Base-by-base conservation (phyloP, 2,797 vertebrate species). In the Sebastes minor region DNA sequence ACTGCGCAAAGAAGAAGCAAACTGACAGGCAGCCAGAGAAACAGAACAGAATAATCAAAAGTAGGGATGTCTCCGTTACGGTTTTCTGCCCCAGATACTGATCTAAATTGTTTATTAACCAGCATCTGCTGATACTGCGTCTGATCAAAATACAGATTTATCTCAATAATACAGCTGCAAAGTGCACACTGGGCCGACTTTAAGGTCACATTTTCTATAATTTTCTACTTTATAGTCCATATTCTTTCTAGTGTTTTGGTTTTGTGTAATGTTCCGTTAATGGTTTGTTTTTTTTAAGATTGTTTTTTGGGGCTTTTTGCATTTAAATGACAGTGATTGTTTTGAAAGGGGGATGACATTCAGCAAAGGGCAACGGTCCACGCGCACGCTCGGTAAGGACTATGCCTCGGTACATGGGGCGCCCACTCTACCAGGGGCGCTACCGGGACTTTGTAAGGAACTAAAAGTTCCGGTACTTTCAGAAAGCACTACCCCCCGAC, bases 1-100 rank as follows among this genome's bases (percentile, higher is more conserved):
- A 76, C 63, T 23, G 55, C 65, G 63, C 61, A 32, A 81, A 65
- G 69, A 78, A 78, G 55, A 83, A 74, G 59, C 73, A 80, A 86
- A 59, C 52, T 81, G 66, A 67, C 84, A 81, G 69, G 23, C 77
- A 81, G 71, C 70, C 73, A 74, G 52, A 80, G 46, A 59, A 73
- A 55, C 25, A 72, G 23, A 60, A 22, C n/a, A 57, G 16, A 71
- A 59, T 20, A 57, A 57, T 8, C 23, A 23, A 38, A 74, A 62
- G 33, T 42, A 64, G 38, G 12, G 73, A 77, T 46, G 60, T 56
- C 66, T 82, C 56, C 12, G 7, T 42, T 30, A 30, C 0, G 0
- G 49, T n/a, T n/a, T 52, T 52, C 14, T 52, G 49, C 49, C 20
- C 20, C 20, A 52, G 49, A 52, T 52, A 52, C 49, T 52, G 20